phyloP scores from a whole-genome alignment of 2,888 invertebrate species.

The Tiliacea citrago region DNA sequence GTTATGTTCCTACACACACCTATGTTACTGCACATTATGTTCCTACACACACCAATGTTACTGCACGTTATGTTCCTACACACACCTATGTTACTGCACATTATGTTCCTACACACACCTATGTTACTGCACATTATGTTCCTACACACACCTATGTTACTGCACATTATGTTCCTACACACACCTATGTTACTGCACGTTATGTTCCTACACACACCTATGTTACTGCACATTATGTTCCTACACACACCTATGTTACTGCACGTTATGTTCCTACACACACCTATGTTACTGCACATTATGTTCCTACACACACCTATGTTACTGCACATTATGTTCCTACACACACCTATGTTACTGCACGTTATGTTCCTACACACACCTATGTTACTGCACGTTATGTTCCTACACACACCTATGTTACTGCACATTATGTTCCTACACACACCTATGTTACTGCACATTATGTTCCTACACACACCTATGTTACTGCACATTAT shows the following conservation, averaged over 20 bases:
- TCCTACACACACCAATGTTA: slow-evolving; percentile 12
- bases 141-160: slow-evolving; percentile 14
- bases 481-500: background rate
- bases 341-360: slow-evolving; percentile 14
- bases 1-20: slow-evolving; percentile 7
- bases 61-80: background rate
- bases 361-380: slow-evolving; percentile 3
- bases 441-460: slow-evolving; percentile 13
- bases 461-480: slow-evolving; percentile 6
- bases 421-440: background rate
- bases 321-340: background rate
- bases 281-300: slow-evolving; percentile 1
- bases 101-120: slow-evolving; percentile 11
- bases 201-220: slow-evolving; percentile 11
- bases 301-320: slow-evolving; percentile 12
- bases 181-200: slow-evolving; percentile 13
- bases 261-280: slow-evolving; percentile 2
- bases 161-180: background rate
- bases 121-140: background rate
- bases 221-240: background rate
- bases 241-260: slow-evolving; percentile 15
- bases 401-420: slow-evolving; percentile 12
- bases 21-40: background rate
- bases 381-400: slow-evolving; percentile 4
- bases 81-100: slow-evolving; percentile 12